phyloP scores from a whole-genome alignment of 2,888 invertebrate genomes.

The Epirrhoe tristata region DNA sequence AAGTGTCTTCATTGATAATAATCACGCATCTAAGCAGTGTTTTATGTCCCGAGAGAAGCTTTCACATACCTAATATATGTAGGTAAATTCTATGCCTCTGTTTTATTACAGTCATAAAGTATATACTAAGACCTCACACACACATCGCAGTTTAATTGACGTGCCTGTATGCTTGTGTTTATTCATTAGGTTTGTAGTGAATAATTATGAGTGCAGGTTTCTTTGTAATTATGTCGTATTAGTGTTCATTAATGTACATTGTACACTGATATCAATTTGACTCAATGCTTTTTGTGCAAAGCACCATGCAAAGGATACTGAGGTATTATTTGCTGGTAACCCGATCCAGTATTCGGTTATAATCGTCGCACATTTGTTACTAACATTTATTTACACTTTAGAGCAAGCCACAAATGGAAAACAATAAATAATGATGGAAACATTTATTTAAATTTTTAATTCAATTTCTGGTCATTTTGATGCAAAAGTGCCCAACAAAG shows the following conservation, averaged over 20 bases:
- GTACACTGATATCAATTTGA: constrained; percentile 67
- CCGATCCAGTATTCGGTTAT: background rate
- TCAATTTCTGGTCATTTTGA: too few species aligned
- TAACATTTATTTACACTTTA: background rate
- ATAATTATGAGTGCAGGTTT: constrained; percentile 48
- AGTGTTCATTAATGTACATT: constrained; percentile 66
- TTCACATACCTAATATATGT: background rate
- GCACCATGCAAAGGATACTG: constrained; percentile 45
- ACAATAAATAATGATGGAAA: background rate
- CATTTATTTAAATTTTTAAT: too few species aligned
- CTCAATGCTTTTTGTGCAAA: constrained; percentile 69
- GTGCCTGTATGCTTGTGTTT: constrained; percentile 58
- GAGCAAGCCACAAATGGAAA: background rate
- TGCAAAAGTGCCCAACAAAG: too few species aligned
- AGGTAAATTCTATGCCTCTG: constrained; percentile 3
- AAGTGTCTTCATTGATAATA: too few species aligned
- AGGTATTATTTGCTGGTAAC: constrained; percentile 44
- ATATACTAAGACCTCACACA: constrained; percentile 33
- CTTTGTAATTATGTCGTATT: constrained; percentile 66
- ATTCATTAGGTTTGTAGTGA: constrained; percentile 66
- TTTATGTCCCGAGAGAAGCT: background rate
- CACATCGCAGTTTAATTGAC: constrained; percentile 39
- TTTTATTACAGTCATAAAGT: constrained; percentile 34
- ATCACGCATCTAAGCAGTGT: too few species aligned
- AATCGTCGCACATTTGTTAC: background rate